Conservation (phyloP, 2,113 vertebrate genomes). For the Lagenorhynchus albirostris region DNA sequence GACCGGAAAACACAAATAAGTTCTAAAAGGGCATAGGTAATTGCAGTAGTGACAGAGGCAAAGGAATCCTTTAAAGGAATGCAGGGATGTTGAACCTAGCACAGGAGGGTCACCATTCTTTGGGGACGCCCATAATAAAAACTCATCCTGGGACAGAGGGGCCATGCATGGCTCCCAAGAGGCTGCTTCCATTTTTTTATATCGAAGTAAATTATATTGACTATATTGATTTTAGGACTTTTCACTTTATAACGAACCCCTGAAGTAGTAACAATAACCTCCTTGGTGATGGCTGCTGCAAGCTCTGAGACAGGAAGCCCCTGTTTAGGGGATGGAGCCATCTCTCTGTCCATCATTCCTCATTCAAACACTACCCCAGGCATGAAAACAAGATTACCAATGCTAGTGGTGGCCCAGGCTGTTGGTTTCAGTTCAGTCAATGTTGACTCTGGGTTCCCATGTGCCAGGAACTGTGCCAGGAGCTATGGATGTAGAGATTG, state of each 20-base stretch:
- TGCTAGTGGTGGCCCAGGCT: background rate
- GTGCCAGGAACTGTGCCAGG: background rate
- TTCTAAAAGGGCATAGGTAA: constrained; percentile 6
- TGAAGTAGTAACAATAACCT: background rate
- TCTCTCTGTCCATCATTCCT: background rate
- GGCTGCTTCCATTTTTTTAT: background rate
- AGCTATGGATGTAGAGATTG: background rate
- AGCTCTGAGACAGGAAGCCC: constrained; percentile 7
- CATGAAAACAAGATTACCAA: background rate
- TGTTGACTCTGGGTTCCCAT: background rate
- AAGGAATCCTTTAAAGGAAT: background rate
- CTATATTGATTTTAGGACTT: constrained; percentile 21
- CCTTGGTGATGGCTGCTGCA: background rate
- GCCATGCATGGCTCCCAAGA: background rate
- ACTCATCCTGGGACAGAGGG: background rate
- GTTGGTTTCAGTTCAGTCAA: background rate
- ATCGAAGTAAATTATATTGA: background rate
- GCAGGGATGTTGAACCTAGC: background rate
- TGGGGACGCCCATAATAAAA: background rate
- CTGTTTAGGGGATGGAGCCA: background rate
- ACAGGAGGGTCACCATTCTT: background rate
- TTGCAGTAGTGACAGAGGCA: background rate
- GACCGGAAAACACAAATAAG: constrained; percentile 10
- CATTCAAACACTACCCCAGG: background rate
- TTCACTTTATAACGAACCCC: background rate